phyloP scores from a whole-genome alignment of 2,888 invertebrate genomes.

The Diaperis boleti region DNA sequence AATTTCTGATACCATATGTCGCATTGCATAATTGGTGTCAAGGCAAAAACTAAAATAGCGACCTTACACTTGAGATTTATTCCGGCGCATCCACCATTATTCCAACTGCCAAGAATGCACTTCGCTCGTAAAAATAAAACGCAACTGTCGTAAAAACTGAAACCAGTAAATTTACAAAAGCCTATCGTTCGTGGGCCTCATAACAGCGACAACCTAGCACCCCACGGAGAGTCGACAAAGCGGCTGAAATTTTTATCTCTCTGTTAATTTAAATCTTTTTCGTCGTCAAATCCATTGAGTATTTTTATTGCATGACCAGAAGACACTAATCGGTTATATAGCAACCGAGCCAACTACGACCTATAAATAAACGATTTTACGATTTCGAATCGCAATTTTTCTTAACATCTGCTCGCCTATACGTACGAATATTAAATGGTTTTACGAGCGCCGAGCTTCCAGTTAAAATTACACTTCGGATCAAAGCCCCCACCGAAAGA shows the following conservation, averaged over 20 bases:
- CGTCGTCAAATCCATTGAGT: constrained; percentile 10
- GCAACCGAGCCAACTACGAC: constrained; percentile 20
- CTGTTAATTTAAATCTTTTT: background rate
- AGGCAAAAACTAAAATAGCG: constrained; percentile 1
- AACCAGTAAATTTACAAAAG: no score
- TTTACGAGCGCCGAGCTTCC: constrained; percentile 29
- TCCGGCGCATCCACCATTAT: constrained; percentile 11
- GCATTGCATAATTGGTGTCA: no score
- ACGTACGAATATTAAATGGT: constrained; percentile 37
- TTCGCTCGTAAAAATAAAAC: background rate
- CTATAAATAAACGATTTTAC: constrained; percentile 37
- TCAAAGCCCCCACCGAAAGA: constrained; percentile 29
- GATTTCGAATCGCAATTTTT: constrained; percentile 31
- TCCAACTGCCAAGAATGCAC: background rate
- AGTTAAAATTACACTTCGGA: constrained; percentile 29
- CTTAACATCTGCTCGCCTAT: constrained; percentile 27
- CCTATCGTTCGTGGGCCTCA: no score
- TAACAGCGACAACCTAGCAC: no score
- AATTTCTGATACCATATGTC: no score
- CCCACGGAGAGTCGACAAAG: no score
- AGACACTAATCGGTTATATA: constrained; percentile 22
- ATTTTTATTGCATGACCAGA: constrained; percentile 26
- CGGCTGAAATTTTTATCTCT: background rate
- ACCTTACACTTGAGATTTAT: background rate
- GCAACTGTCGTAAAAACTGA: background rate